phyloP scores from a whole-genome alignment of 2,888 invertebrate species.

The Cryptus viduatorius region DNA sequence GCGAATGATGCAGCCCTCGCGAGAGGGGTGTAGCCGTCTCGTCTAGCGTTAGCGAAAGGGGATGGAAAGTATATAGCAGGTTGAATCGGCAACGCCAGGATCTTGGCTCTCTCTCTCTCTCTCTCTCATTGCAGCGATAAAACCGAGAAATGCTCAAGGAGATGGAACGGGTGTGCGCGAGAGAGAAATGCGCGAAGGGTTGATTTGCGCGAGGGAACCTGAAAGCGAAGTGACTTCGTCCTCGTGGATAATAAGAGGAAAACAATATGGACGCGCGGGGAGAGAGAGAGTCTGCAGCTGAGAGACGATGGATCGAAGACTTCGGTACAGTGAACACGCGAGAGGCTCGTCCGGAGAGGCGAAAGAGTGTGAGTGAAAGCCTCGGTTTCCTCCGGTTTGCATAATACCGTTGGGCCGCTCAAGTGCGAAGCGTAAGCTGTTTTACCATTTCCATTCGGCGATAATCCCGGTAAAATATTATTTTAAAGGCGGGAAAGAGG shows the following conservation, averaged over 20 bases:
- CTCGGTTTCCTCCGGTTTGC: constrained; percentile 75
- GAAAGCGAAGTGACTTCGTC: constrained; percentile 18
- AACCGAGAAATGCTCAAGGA: constrained; percentile 44
- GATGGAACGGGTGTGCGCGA: constrained; percentile 27
- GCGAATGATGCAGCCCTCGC: background rate
- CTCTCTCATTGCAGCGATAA: background rate
- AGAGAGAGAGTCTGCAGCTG: constrained; percentile 23
- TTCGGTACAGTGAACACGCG: background rate
- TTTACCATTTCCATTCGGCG: constrained; percentile 79
- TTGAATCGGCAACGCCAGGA: constrained; percentile 11
- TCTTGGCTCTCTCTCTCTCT: background rate
- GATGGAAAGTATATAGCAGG: constrained; percentile 5
- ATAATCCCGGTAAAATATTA: constrained; percentile 82
- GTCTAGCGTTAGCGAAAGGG: constrained; percentile 24
- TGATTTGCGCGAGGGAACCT: constrained; percentile 21
- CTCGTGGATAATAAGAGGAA: constrained; percentile 24
- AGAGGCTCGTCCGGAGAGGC: background rate
- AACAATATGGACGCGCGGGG: constrained; percentile 10
- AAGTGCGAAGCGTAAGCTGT: constrained; percentile 79
- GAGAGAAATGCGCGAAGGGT: constrained; percentile 10
- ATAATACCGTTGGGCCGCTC: constrained; percentile 78
- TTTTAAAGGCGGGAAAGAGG: constrained; percentile 75
- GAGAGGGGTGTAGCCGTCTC: background rate
- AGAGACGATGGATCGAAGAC: constrained; percentile 24
- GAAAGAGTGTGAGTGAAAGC: constrained; percentile 53